Conservation (phyloP, 2,113 vertebrate species). For the Uropsilus gracilis region DNA sequence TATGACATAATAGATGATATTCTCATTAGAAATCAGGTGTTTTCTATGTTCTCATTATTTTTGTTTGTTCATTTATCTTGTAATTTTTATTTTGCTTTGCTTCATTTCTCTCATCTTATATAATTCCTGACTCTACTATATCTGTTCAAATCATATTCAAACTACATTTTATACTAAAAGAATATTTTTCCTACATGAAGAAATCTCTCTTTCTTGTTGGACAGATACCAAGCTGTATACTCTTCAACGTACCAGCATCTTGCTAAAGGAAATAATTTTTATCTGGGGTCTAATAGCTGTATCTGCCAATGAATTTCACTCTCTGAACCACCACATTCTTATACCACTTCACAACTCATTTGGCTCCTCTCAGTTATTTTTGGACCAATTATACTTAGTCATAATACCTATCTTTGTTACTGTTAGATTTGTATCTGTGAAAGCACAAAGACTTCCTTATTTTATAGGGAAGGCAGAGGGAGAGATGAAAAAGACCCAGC, state of each 20-base stretch:
- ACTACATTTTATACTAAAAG: background rate
- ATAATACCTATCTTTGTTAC: background rate
- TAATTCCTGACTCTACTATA: background rate
- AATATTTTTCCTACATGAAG: background rate
- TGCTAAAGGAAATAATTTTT: background rate
- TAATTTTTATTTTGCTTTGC: background rate
- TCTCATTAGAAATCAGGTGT: background rate
- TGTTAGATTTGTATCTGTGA: background rate
- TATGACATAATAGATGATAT: background rate
- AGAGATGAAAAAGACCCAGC: slow-evolving; percentile 15
- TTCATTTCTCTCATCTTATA: background rate
- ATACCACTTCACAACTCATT: background rate
- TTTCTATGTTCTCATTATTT: background rate
- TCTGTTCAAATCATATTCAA: background rate
- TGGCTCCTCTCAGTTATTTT: background rate
- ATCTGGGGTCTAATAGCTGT: background rate
- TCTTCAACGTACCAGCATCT: background rate
- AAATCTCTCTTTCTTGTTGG: background rate
- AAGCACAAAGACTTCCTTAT: background rate
- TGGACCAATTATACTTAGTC: background rate
- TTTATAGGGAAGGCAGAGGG: background rate
- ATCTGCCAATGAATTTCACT: background rate
- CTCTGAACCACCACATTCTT: background rate
- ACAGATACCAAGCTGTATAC: background rate
- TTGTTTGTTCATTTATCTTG: background rate